Conservation (phyloP, 2,888 invertebrate species). For the Cremastinae sp. region DNA sequence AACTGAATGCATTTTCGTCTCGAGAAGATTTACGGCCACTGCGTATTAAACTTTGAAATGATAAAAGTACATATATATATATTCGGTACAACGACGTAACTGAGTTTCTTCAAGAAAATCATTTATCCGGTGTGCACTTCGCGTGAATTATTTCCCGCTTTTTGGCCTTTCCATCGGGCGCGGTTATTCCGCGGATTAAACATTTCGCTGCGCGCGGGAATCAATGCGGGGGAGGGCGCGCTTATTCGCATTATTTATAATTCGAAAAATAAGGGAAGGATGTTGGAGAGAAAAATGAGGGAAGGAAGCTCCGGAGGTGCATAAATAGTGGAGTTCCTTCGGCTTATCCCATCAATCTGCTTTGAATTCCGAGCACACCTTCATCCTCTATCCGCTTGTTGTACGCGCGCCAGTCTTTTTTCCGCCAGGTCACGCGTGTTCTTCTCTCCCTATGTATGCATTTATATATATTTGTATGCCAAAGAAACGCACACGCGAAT, state of each 20-base stretch:
- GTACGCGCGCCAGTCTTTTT: slow-evolving; percentile 13
- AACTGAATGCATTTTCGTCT: slow-evolving; percentile 11
- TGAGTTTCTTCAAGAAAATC: not conserved
- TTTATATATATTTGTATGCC: slow-evolving; percentile 35
- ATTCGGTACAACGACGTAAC: too few species aligned
- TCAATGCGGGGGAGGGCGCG: not conserved
- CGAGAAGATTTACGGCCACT: slow-evolving; percentile 9
- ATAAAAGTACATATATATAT: too few species aligned
- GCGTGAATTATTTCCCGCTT: too few species aligned
- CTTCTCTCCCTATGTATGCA: slow-evolving; percentile 43
- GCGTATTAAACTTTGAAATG: not conserved
- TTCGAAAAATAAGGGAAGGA: not conserved
- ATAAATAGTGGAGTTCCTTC: slow-evolving; percentile 41
- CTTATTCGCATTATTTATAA: not conserved
- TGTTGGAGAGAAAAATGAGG: not conserved
- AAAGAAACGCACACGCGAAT: not conserved
- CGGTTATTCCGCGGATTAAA: too few species aligned
- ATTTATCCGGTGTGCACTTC: not conserved
- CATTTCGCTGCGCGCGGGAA: too few species aligned
- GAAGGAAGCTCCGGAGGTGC: slow-evolving; percentile 28
- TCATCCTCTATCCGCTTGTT: slow-evolving; percentile 35
- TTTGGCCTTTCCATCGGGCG: too few species aligned
- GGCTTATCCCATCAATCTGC: slow-evolving; percentile 56
- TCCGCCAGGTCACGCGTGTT: slow-evolving; percentile 40
- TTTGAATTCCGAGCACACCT: slow-evolving; percentile 51